Conservation (phyloP, 64 coral and sea anemone genomes). For the Stichodactyla mertensii region DNA sequence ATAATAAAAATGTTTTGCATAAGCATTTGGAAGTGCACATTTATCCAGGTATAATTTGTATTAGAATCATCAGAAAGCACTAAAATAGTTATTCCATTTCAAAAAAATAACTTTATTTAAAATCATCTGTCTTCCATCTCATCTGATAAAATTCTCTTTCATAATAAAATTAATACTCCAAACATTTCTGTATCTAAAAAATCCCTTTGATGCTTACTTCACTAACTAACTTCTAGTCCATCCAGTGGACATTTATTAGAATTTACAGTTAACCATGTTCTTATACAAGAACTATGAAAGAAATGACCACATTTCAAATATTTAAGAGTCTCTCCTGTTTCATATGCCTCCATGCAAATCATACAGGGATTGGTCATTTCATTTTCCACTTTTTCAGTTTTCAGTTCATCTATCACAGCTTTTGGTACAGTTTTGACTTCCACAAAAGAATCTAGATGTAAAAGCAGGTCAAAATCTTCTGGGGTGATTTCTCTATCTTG, state of each 20-base stretch:
- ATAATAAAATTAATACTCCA: not conserved
- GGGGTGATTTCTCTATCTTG: slow-evolving; percentile 85
- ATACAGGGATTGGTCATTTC: slow-evolving; percentile 42
- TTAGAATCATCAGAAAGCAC: too few species aligned
- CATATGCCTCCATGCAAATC: slow-evolving; percentile 82
- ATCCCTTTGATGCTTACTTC: not conserved
- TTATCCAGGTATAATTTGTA: too few species aligned
- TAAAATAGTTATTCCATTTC: too few species aligned
- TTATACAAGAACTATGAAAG: slow-evolving; percentile 73
- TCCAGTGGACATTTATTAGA: slow-evolving; percentile 81
- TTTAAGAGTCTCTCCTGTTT: slow-evolving; percentile 21
- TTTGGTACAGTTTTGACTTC: slow-evolving; percentile 54
- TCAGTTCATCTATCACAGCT: slow-evolving; percentile 44
- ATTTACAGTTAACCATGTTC: slow-evolving; percentile 56
- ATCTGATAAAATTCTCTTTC: not conserved
- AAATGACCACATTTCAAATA: slow-evolving; percentile 73
- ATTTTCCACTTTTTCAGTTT: slow-evolving; percentile 33
- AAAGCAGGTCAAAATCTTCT: slow-evolving; percentile 77
- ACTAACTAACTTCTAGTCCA: slow-evolving; percentile 19
- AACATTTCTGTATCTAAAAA: not conserved
- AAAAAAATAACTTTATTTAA: too few species aligned
- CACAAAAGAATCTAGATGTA: slow-evolving; percentile 61
- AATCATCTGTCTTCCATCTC: too few species aligned
- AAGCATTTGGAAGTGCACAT: too few species aligned
- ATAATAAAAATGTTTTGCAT: too few species aligned